These are phyloP conservation scores for Gnathonemus longibarbis DNA, from an alignment of 2,113 vertebrate species.

Conservation along the genomic window DNA sequence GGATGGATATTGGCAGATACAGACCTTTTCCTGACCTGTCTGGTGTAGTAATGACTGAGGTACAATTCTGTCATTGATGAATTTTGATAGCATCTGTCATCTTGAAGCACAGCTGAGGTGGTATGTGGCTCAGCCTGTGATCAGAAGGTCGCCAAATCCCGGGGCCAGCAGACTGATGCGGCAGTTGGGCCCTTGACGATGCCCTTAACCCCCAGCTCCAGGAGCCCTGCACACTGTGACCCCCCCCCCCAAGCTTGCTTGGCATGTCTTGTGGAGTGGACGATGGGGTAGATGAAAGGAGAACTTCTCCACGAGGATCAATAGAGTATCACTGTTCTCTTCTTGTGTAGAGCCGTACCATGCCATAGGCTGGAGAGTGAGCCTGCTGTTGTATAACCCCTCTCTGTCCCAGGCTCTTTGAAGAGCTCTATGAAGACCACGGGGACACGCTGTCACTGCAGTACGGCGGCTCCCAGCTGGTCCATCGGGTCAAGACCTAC, in stretches of 20 bases:
- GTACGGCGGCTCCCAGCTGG: constrained; percentile 94
- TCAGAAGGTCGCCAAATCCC: neutral
- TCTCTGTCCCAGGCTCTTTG: constrained; percentile 74
- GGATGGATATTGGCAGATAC: neutral
- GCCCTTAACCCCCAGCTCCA: neutral
- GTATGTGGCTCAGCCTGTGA: neutral
- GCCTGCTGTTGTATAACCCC: neutral
- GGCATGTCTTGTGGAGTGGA: neutral
- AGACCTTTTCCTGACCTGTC: neutral
- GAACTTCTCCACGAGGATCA: neutral
- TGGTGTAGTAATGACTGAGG: neutral
- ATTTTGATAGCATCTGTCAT: neutral
- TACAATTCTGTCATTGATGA: neutral
- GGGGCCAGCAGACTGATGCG: neutral
- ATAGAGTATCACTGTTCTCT: neutral
- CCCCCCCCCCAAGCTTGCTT: neutral
- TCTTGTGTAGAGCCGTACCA: neutral
- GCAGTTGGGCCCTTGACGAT: neutral
- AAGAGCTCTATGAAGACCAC: constrained; percentile 96
- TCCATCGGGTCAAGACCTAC: constrained; percentile 95
- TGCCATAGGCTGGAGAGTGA: neutral
- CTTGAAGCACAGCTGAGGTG: neutral
- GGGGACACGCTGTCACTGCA: constrained; percentile 95
- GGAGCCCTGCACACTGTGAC: neutral
- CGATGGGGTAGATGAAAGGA: neutral